Evolutionary conservation across 53 echinoderm and acorn worm species (phyloP).

Genomic region (Echinarachnius parma): DNA sequence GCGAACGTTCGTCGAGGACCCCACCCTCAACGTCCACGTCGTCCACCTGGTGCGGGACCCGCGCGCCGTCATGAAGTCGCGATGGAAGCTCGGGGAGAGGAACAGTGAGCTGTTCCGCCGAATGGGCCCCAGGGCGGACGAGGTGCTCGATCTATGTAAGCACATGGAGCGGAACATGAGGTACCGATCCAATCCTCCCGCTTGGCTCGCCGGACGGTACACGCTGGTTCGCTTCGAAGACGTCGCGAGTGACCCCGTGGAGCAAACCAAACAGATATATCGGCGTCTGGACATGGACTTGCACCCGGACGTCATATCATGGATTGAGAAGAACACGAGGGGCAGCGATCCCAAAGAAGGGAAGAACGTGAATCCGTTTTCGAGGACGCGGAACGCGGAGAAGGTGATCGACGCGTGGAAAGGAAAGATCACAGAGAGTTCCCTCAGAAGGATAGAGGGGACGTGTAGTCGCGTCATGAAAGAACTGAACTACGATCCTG

Average conservation of each 20-base stretch:
- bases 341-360: neutral
- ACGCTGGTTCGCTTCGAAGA: slow-evolving; percentile 74
- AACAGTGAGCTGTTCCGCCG: slow-evolving; percentile 64
- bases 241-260: slow-evolving; percentile 44
- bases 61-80: slow-evolving; percentile 65
- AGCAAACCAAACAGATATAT: slow-evolving; percentile 38
- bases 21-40: slow-evolving; percentile 47
- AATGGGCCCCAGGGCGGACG: slow-evolving; percentile 36
- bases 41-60: slow-evolving; percentile 79
- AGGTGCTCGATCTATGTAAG: slow-evolving; percentile 60
- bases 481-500: neutral
- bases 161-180: slow-evolving; percentile 53
- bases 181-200: slow-evolving; percentile 24
- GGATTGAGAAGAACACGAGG: slow-evolving; percentile 19
- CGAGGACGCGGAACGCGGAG: slow-evolving; percentile 13
- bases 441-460: neutral
- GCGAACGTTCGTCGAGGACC: slow-evolving; percentile 36
- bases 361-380: neutral
- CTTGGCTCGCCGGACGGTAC: slow-evolving; percentile 58
- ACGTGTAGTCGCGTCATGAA: neutral
- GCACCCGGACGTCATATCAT: slow-evolving; percentile 14
- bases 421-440: neutral
- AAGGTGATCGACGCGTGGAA: slow-evolving; percentile 20
- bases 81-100: slow-evolving; percentile 24
- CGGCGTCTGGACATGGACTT: slow-evolving; percentile 12